phyloP scores from a whole-genome alignment of 2,888 invertebrate genomes.

The Zaprionus lineosus region DNA sequence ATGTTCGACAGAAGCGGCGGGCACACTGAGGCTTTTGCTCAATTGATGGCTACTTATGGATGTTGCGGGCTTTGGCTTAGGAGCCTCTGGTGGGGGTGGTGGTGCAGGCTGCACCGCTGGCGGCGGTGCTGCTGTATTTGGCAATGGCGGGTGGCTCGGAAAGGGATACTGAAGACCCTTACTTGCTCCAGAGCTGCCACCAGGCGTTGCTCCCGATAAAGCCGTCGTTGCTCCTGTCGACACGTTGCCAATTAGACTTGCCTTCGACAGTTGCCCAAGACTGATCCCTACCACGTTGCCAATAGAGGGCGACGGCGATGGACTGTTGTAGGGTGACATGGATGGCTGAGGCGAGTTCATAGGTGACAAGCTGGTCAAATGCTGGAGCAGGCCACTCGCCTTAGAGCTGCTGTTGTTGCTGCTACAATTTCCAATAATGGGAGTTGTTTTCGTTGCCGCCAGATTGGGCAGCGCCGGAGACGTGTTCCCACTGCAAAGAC shows the following conservation, averaged over 20 bases:
- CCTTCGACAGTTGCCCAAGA: conserved; percentile 41
- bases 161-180: conserved; percentile 89
- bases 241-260: conserved; percentile 20
- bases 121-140: conserved; percentile 80
- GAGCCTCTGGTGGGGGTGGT: conserved; percentile 63
- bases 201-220: conserved; percentile 20
- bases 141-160: conserved; percentile 89
- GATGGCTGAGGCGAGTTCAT: conserved; percentile 83
- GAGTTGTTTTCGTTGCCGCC: conserved; percentile 78
- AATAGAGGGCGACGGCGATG: conserved; percentile 82
- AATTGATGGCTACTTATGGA: conserved; percentile 56
- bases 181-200: conserved; percentile 56
- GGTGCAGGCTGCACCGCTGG: conserved; percentile 73
- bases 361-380: conserved; percentile 81
- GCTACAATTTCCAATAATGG: conserved; percentile 58
- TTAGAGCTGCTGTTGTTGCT: conserved; percentile 35
- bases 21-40: conserved; percentile 81
- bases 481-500: conserved; percentile 67
- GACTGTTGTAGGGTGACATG: conserved; percentile 82
- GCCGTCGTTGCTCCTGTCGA: conserved; percentile 5
- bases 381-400: conserved; percentile 71
- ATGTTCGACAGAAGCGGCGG: conserved; percentile 40
- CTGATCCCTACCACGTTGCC: conserved; percentile 32
- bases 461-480: conserved; percentile 81
- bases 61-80: conserved; percentile 29